A percentile compares a stretch with the other conserved stretches of the same genome.
These are phyloP conservation scores for Folsomia candida DNA, from an alignment of 2,888 invertebrate genomes.

Conservation along the genomic window DNA sequence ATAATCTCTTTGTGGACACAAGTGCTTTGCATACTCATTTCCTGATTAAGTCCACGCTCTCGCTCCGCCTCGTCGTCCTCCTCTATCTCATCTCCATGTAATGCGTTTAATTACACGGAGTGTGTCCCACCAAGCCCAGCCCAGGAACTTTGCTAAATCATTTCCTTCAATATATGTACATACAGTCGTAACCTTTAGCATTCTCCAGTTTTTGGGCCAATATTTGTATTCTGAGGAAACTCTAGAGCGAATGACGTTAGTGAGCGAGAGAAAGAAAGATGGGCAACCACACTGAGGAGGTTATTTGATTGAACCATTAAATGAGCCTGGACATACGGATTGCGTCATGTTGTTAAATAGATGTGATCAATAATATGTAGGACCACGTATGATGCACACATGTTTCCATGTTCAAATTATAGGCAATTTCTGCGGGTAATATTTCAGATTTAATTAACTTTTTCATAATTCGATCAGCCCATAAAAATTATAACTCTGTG, in stretches of 20 bases:
- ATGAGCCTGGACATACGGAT: not conserved
- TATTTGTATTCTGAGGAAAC: not conserved
- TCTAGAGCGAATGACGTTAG: not conserved
- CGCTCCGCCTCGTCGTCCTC: no score
- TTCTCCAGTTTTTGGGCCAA: not conserved
- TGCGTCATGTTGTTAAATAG: not conserved
- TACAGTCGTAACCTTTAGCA: not conserved
- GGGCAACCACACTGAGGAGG: not conserved
- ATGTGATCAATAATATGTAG: no score
- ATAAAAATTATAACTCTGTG: no score
- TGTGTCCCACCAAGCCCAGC: not conserved
- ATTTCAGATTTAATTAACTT: no score
- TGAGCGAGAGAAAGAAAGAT: not conserved
- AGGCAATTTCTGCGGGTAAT: no score
- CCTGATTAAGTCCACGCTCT: conserved; percentile 26
- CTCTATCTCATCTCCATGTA: conserved; percentile 21
- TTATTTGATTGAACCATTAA: not conserved
- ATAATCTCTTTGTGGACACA: conserved; percentile 32
- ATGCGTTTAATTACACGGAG: conserved; percentile 32
- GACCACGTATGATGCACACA: no score
- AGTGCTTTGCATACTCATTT: conserved; percentile 36
- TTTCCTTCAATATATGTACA: not conserved
- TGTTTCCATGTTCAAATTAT: no score
- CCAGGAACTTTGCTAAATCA: not conserved
- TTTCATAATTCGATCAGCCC: no score